A percentile compares a stretch with the other conserved stretches of the same genome.
These are phyloP conservation scores for Eupithecia insigniata DNA, from an alignment of 2,888 invertebrate genomes.

Conservation along the genomic window DNA sequence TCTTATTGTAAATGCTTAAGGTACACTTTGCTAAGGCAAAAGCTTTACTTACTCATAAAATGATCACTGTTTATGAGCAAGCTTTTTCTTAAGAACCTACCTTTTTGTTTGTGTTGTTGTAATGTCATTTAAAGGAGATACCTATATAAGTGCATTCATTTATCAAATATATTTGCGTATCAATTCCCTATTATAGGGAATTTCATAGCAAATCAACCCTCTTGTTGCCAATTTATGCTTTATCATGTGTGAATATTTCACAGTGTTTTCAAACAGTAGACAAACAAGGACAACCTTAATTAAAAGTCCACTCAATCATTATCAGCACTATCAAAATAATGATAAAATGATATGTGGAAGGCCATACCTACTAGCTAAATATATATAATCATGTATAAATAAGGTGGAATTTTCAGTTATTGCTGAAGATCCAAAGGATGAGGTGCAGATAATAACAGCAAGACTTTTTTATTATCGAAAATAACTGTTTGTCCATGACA, in stretches of 20 bases:
- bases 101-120: too few relatives aligned
- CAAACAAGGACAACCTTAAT: constrained; percentile 12
- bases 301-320: constrained; percentile 17
- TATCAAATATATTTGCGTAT: too few relatives aligned
- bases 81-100: too few relatives aligned
- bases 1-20: too few relatives aligned
- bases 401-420: background rate
- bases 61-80: too few relatives aligned
- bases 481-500: background rate
- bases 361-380: constrained; percentile 3
- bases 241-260: background rate
- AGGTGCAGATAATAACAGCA: background rate
- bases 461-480: background rate
- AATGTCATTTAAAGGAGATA: too few relatives aligned
- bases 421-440: background rate
- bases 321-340: constrained; percentile 24
- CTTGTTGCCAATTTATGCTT: background rate
- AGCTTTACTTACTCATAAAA: too few relatives aligned
- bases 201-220: background rate
- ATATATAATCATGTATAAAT: background rate
- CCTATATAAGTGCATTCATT: too few relatives aligned
- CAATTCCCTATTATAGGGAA: too few relatives aligned
- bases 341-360: constrained; percentile 10
- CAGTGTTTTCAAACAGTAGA: background rate
- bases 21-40: too few relatives aligned